Evolutionary conservation across 2,888 invertebrate genomes (phyloP).

Genomic region (Drosophila emarginata): DNA sequence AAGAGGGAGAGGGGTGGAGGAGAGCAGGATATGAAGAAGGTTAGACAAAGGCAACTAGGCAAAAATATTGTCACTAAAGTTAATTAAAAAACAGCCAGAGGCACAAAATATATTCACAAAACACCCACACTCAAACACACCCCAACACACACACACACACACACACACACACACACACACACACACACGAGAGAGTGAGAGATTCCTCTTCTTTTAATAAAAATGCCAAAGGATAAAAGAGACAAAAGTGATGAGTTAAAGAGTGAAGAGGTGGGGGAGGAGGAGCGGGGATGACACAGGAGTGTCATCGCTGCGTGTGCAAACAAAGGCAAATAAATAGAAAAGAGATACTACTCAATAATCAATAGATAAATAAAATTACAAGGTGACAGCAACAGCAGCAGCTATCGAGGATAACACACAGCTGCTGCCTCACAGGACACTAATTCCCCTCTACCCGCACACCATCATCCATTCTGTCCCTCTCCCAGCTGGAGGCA

Average conservation of each 20-base stretch:
- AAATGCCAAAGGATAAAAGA: constrained; percentile 49
- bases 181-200: constrained; percentile 19
- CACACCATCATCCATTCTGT: background rate
- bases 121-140: constrained; percentile 22
- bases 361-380: constrained; percentile 80
- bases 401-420: constrained; percentile 50
- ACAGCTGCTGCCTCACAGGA: constrained; percentile 41
- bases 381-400: constrained; percentile 69
- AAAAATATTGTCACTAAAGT: constrained; percentile 77
- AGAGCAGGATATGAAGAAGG: constrained; percentile 22
- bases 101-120: constrained; percentile 53
- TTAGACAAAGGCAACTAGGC: constrained; percentile 50
- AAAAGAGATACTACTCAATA: constrained; percentile 79
- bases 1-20: constrained; percentile 8
- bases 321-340: constrained; percentile 73
- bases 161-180: constrained; percentile 23
- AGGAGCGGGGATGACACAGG: constrained; percentile 41
- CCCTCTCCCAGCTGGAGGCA: constrained; percentile 19
- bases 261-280: background rate
- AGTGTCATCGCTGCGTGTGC: constrained; percentile 69
- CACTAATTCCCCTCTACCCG: background rate
- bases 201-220: constrained; percentile 64
- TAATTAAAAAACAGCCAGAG: constrained; percentile 76
- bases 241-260: background rate
- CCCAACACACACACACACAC: constrained; percentile 28